Conservation (phyloP, 2,113 vertebrate genomes). For the Hydrolagus affinis region DNA sequence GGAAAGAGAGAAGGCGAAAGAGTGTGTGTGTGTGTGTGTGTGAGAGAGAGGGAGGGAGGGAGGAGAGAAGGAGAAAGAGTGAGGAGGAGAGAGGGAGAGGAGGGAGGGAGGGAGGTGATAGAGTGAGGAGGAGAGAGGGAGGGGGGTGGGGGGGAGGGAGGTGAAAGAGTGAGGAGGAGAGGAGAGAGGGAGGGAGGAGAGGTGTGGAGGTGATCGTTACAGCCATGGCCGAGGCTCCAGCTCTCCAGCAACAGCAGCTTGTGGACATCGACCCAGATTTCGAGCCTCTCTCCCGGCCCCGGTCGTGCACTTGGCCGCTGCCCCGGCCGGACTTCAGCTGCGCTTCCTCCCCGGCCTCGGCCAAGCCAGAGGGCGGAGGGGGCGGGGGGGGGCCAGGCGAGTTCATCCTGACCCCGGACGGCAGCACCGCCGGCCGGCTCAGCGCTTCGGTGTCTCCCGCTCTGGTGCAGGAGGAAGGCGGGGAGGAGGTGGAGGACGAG, state of each 20-base stretch:
- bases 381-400: neutral
- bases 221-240: conserved; percentile 69
- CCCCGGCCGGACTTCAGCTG: conserved; percentile 71
- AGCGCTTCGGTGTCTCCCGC: conserved; percentile 26
- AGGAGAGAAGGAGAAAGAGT: neutral
- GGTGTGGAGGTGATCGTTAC: conserved; percentile 42
- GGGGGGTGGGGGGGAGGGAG: no score
- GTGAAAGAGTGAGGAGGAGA: neutral
- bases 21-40: neutral
- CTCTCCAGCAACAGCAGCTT: conserved; percentile 59
- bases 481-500: no score
- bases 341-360: conserved; percentile 35
- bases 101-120: no score
- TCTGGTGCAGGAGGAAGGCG: conserved; percentile 19
- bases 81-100: no score
- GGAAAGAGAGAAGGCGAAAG: neutral
- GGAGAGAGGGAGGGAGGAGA: neutral
- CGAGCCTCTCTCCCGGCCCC: conserved; percentile 70
- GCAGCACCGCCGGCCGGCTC: conserved; percentile 15
- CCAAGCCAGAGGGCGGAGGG: conserved; percentile 23
- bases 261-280: conserved; percentile 80
- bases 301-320: conserved; percentile 76
- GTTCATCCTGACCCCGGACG: conserved; percentile 27
- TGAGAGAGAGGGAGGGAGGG: neutral
- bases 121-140: no score